Evolutionary conservation across 2,113 vertebrate genomes (phyloP), one percentile per base, ranked within the genome.

Genomic region (Zapus hudsonius): DNA sequence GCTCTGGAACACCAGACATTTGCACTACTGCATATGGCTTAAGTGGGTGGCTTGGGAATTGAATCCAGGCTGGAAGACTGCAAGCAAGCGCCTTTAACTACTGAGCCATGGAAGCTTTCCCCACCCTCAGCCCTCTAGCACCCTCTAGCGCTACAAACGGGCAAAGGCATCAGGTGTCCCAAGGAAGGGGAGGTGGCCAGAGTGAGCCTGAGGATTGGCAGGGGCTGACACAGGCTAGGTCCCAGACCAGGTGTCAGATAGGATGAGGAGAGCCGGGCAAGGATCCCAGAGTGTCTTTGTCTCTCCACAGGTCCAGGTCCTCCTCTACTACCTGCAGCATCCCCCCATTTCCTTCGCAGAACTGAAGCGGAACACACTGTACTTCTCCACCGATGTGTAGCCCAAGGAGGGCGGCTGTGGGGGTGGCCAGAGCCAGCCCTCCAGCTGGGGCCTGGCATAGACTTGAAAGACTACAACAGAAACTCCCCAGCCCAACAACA

Each of bases 371-470:
- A 99, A 99, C 98, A 99, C 99, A 82, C 99, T 99, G 96, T 99
- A 99, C 98, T 99, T 99, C 97, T 99, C 99, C 97, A 99, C 99
- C n/a, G 99, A 99, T 25, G 99, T 99, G 97, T 99, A 99, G 98
- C 97, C 83, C 72, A 16, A 89, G 94, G 88, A 29, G 95, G 86
- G 69, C 31, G 4, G 93, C 95, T 96, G 90, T 20, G 52, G 87
- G 93, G 96, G 13, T 19, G 89, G 94, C 91, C 92, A 73, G 80
- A 91, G 75, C 92, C 93, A 87, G 96, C 95, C 94, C 95, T 94
- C 89, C 95, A 72, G 92, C 93, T 27, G 4, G 91, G 96, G 84
- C 81, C 90, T 96, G 64, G 64, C 66, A 86, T 0, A 23, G 97
- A 97, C 97, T 96, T 94, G 87, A 97, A 95, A 94, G 94, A 95